Conservation (phyloP, 2,797 vertebrate species). For the Enteromius trimaculatus region DNA sequence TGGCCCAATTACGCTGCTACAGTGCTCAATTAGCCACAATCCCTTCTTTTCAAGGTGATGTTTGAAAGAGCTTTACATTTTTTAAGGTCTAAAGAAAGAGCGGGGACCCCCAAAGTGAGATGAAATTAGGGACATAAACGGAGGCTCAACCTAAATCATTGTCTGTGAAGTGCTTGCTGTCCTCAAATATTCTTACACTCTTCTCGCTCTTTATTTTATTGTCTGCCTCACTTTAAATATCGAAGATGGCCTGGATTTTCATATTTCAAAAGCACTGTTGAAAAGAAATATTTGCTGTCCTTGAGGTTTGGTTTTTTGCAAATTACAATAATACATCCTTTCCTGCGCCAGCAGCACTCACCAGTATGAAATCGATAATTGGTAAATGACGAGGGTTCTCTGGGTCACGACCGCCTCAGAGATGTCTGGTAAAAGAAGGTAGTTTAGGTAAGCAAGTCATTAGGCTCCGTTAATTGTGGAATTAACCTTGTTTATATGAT, state of each 20-base stretch:
- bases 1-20: slow-evolving; percentile 89
- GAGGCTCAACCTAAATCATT: slow-evolving; percentile 48
- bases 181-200: slow-evolving; percentile 48
- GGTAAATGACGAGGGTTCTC: neutral
- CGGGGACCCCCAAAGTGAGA: slow-evolving; percentile 64
- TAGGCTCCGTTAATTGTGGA: slow-evolving; percentile 90
- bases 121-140: slow-evolving; percentile 66
- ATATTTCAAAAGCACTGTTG: neutral
- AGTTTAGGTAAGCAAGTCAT: slow-evolving; percentile 85
- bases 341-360: neutral
- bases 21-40: slow-evolving; percentile 87
- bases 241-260: neutral
- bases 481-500: slow-evolving; percentile 98
- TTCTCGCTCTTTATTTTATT: slow-evolving; percentile 31
- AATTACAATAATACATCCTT: neutral
- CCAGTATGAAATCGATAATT: neutral
- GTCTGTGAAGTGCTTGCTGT: slow-evolving; percentile 47
- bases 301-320: slow-evolving; percentile 6
- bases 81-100: slow-evolving; percentile 69
- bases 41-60: slow-evolving; percentile 80
- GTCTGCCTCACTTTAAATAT: neutral
- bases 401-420: neutral
- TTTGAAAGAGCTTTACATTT: slow-evolving; percentile 76
- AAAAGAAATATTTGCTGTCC: neutral
- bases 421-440: neutral